Conservation (phyloP, 2,113 vertebrate genomes). For the Gallinago paraguaiae region DNA sequence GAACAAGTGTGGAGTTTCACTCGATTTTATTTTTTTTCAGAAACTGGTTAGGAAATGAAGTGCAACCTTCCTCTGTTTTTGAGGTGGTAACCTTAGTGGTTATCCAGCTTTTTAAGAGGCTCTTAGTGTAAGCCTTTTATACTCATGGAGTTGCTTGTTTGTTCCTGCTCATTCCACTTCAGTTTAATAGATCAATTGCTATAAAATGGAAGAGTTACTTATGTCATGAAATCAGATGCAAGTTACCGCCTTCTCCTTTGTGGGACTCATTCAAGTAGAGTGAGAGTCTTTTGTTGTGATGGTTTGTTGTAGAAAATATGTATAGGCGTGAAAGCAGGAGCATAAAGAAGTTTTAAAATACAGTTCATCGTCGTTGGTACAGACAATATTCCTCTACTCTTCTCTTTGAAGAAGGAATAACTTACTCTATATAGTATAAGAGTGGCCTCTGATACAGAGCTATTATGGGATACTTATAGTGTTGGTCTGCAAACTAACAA, state of each 20-base stretch:
- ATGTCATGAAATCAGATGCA: not conserved
- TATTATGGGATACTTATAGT: not conserved
- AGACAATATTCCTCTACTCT: not conserved
- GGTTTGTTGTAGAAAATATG: not conserved
- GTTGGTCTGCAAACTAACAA: not conserved
- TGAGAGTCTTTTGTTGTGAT: not conserved
- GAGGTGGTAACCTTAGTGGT: not conserved
- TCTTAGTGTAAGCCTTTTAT: not conserved
- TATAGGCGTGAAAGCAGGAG: not conserved
- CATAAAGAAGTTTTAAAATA: not conserved
- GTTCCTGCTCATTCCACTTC: not conserved
- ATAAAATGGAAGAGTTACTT: not conserved
- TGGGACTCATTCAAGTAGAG: not conserved
- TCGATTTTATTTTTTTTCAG: not conserved
- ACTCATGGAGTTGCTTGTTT: not conserved
- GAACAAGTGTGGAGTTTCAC: not conserved
- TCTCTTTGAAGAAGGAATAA: not conserved
- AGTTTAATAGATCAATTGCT: not conserved
- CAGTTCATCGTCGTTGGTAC: not conserved
- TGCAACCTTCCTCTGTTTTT: not conserved
- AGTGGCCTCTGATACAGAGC: not conserved
- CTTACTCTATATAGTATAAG: fast-evolving
- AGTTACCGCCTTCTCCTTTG: too few relatives aligned
- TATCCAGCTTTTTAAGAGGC: not conserved
- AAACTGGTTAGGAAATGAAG: not conserved